Base-by-base conservation (phyloP, 92 coral and sea anemone species). In the Diadumene lineata region DNA sequence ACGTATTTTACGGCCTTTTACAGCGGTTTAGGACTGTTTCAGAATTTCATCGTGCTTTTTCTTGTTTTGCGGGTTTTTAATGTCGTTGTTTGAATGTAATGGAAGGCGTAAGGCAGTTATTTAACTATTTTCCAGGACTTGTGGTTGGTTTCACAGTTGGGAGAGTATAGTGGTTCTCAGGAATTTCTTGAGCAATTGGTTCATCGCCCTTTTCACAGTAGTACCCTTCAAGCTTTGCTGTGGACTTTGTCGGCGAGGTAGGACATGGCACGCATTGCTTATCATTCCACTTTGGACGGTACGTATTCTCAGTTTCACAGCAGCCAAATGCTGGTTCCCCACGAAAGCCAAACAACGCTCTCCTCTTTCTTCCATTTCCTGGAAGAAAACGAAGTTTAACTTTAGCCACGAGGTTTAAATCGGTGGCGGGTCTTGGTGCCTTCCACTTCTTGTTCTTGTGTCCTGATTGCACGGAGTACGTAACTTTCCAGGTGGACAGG, bases 391-490 rank as follows among this genome's bases (percentile, higher is more conserved):
- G 84, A 28, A 79, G 79, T 34, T 61, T 79, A 15, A 79, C 89
- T 56, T 74, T 64, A 43, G 58, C 89, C 8, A 72, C 71, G 26
- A 74, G 8, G 28, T 64, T 69, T 13, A 85, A 64, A 44, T 80
- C 57, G 17, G 87, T 85, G 43, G 89, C 77, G 7, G 89, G 86
- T 46, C 75, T 60, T 33, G 86, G 86, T 13, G 87, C 86, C 44
- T 63, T 55, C 89, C 89, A 85, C n/a, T 25, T 32, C 23, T 81
- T 15, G 21, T 24, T 51, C 0, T 1, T 21, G 43, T 55, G 43
- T 18, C 89, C 89, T 10, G 86, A 31, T 25, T 58, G 46, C 7
- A 66, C 25, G 3, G 75, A 28, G 32, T 73, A 85, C 4, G 55
- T 43, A 2, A 85, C 1, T 21, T 67, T 62, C 87, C 87, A 85